These are phyloP conservation scores for Drosophila busckii DNA, from an alignment of 1,140 invertebrate species.

Conservation along the genomic window DNA sequence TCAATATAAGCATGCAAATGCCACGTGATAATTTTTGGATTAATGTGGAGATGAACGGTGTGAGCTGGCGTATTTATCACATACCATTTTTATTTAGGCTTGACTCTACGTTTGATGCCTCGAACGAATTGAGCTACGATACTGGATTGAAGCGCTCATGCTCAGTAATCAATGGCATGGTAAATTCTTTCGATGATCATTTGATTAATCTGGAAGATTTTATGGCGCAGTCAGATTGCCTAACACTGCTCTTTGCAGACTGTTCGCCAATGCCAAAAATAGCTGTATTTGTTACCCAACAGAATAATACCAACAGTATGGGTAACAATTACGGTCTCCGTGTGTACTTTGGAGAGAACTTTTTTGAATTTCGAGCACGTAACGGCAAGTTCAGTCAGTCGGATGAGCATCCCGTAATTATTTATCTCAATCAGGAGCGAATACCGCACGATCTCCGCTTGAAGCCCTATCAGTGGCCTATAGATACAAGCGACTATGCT, in stretches of 20 bases:
- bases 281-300: constrained; percentile 64
- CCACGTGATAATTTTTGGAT: constrained; percentile 71
- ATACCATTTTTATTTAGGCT: constrained; percentile 72
- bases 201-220: constrained; percentile 60
- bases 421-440: constrained; percentile 60
- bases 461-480: constrained; percentile 64
- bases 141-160: constrained; percentile 70
- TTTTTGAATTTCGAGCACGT: constrained; percentile 50
- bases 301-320: constrained; percentile 14
- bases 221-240: constrained; percentile 41
- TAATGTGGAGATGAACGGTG: constrained; percentile 66
- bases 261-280: constrained; percentile 61
- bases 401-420: constrained; percentile 49
- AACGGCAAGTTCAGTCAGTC: constrained; percentile 38
- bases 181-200: constrained; percentile 76
- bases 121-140: constrained; percentile 69
- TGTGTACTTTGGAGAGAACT: constrained; percentile 67
- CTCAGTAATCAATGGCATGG: constrained; percentile 70
- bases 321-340: constrained; percentile 62
- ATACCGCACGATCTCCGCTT: constrained; percentile 51
- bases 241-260: constrained; percentile 66
- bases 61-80: constrained; percentile 70
- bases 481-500: constrained; percentile 54
- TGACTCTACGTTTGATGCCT: constrained; percentile 74
- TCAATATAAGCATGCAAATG: constrained; percentile 62